Evolutionary conservation across 2,113 vertebrate species (phyloP).

Genomic region (Elaphurus davidianus): DNA sequence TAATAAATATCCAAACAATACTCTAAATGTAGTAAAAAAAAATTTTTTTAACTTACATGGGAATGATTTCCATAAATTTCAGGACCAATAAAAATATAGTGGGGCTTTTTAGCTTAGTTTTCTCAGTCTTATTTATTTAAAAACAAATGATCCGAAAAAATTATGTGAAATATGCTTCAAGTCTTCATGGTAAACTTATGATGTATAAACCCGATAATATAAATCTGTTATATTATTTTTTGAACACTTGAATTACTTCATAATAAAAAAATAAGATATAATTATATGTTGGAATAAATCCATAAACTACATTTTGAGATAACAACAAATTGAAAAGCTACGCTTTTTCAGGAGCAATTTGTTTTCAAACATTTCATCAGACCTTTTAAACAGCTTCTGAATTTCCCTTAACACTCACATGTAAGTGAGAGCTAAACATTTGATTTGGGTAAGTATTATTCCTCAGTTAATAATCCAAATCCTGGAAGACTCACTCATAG

Average conservation of each 20-base stretch:
- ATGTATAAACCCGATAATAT: not conserved
- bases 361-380: slow-evolving; percentile 29
- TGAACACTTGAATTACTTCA: not conserved
- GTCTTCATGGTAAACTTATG: not conserved
- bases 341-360: not conserved
- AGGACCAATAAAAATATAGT: not conserved
- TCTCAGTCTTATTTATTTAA: not conserved
- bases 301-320: not conserved
- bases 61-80: not conserved
- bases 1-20: not conserved
- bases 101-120: not conserved
- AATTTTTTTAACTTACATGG: not conserved
- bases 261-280: slow-evolving; percentile 4
- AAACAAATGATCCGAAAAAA: not conserved
- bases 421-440: not conserved
- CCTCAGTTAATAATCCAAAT: slow-evolving; percentile 41
- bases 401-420: not conserved
- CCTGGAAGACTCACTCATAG: not conserved
- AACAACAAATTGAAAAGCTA: not conserved
- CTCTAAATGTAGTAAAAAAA: not conserved
- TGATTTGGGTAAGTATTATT: slow-evolving; percentile 2
- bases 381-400: not conserved
- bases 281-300: slow-evolving; percentile 12
- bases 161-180: not conserved
- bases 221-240: not conserved